Conservation (phyloP, 2,797 vertebrate species). For the Macropus fuliginosus region DNA sequence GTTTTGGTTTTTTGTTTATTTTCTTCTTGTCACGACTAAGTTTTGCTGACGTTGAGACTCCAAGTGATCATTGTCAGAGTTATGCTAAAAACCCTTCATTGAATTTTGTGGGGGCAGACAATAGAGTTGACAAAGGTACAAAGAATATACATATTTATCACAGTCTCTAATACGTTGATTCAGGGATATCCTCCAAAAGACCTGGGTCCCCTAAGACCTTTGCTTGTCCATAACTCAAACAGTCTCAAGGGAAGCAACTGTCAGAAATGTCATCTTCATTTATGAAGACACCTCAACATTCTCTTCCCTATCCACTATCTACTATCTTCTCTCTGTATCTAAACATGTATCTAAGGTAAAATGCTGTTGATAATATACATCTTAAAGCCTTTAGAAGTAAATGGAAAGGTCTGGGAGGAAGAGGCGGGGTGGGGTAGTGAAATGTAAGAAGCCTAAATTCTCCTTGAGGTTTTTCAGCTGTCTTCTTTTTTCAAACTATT, state of each 20-base stretch:
- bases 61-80: not conserved
- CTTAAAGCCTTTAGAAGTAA: slow-evolving; percentile 52
- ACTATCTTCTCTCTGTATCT: not conserved
- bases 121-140: slow-evolving; percentile 6
- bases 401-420: not conserved
- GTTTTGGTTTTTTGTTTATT: not conserved
- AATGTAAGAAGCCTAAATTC: slow-evolving; percentile 13
- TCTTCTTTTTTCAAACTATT: slow-evolving; percentile 42
- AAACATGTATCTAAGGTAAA: slow-evolving; percentile 45
- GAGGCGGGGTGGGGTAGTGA: no score
- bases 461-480: slow-evolving; percentile 49
- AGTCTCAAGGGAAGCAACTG: slow-evolving; percentile 44
- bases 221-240: slow-evolving; percentile 30
- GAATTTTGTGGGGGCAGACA: slow-evolving; percentile 18
- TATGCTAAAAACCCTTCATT: slow-evolving; percentile 2
- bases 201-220: slow-evolving; percentile 34
- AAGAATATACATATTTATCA: slow-evolving; percentile 44
- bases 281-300: slow-evolving; percentile 11
- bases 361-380: slow-evolving; percentile 35
- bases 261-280: slow-evolving; percentile 58
- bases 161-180: slow-evolving; percentile 39
- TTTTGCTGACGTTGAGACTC: not conserved
- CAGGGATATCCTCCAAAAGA: slow-evolving; percentile 51
- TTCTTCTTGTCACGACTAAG: not conserved
- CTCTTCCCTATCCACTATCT: not conserved